These are phyloP conservation scores for Saiga tatarica DNA, from an alignment of 2,113 vertebrate species.

Conservation along the genomic window DNA sequence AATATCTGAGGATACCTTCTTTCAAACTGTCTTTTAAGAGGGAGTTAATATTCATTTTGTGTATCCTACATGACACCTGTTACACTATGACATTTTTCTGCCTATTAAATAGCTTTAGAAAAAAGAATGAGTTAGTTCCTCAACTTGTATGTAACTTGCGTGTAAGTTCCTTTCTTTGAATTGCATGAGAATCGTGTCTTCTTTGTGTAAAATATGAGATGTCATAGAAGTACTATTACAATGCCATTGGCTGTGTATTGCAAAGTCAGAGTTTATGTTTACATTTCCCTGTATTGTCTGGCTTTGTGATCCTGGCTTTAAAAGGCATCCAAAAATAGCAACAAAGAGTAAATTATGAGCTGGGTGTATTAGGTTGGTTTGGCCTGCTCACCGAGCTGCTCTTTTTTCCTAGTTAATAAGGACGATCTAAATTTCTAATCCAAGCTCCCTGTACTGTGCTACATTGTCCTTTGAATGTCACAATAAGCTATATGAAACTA, in stretches of 20 bases:
- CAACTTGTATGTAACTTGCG: not conserved
- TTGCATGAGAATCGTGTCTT: not conserved
- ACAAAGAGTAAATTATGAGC: not conserved
- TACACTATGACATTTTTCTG: conserved; percentile 36
- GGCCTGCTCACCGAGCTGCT: conserved; percentile 2
- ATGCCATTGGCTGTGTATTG: conserved; percentile 38
- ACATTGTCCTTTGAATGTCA: conserved; percentile 28
- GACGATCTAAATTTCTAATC: not conserved
- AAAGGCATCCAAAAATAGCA: conserved; percentile 28
- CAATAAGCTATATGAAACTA: not conserved
- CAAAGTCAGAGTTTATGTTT: conserved; percentile 33
- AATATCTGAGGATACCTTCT: conserved; percentile 50
- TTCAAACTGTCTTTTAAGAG: conserved; percentile 42
- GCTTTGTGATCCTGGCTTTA: not conserved
- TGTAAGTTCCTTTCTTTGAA: conserved; percentile 28
- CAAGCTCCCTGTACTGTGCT: not conserved
- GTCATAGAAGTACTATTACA: not conserved
- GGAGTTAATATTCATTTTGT: conserved; percentile 53
- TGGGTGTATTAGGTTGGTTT: not conserved
- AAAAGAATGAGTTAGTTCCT: conserved; percentile 47
- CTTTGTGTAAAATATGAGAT: conserved; percentile 1
- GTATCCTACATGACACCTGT: conserved; percentile 46
- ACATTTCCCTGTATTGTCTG: conserved; percentile 19
- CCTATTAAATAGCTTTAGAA: conserved; percentile 49
- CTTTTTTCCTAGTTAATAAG: not conserved